A percentile compares a stretch with the other conserved stretches of the same genome.
Conservation (phyloP, 2,797 vertebrate species). For the Sebastes taczanowskii region DNA sequence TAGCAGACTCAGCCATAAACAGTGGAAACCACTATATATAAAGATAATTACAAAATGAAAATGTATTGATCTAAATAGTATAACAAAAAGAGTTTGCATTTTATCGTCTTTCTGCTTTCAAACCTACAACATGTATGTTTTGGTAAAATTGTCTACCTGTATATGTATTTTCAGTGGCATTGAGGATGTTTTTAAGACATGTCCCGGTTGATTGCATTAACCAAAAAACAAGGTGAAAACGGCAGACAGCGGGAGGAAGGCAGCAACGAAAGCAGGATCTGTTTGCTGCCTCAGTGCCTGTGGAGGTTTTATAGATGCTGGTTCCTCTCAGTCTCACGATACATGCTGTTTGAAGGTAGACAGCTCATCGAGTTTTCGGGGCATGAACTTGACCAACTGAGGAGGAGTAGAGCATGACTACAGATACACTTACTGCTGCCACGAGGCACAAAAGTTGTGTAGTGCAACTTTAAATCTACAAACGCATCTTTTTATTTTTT, state of each 20-base stretch:
- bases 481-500: neutral
- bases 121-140: neutral
- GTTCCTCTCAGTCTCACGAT: conserved; percentile 3
- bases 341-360: conserved; percentile 25
- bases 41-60: neutral
- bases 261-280: neutral
- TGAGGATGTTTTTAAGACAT: neutral
- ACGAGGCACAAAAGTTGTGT: neutral
- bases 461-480: neutral
- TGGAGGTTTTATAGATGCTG: conserved; percentile 23
- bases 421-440: conserved; percentile 7
- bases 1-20: neutral
- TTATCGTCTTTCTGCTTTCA: neutral
- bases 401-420: neutral
- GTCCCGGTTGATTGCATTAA: neutral
- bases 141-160: neutral
- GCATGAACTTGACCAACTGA: conserved; percentile 27
- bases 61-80: neutral
- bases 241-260: neutral
- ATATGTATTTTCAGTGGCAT: neutral
- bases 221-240: neutral
- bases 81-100: neutral
- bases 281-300: conserved; percentile 1
- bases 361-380: conserved; percentile 28
- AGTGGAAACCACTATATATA: neutral